Percentiles rank a stretch among this genome's conserved stretches.
phyloP scores from a whole-genome alignment of 2,113 vertebrate species.

The Dasyprocta punctata region DNA sequence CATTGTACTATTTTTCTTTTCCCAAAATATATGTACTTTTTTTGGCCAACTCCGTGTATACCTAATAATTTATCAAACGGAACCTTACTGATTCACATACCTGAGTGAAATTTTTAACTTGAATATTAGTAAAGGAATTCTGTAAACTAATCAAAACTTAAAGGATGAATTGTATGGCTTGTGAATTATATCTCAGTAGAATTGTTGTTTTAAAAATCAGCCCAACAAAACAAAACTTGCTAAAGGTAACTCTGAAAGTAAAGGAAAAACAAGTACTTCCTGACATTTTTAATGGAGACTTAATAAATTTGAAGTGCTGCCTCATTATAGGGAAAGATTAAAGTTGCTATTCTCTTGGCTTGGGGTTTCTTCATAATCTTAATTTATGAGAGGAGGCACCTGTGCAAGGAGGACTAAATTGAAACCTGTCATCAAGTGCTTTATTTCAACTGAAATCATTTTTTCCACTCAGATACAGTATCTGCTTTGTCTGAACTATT shows the following conservation, averaged over 20 bases:
- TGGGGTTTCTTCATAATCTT: conserved; percentile 50
- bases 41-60: not conserved
- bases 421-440: conserved; percentile 32
- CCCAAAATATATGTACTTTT: not conserved
- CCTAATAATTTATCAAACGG: conserved; percentile 27
- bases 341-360: conserved; percentile 1
- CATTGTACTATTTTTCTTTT: not conserved
- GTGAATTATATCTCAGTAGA: conserved; percentile 47
- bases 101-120: conserved; percentile 58
- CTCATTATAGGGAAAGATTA: conserved; percentile 22
- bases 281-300: conserved; percentile 12
- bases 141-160: conserved; percentile 30
- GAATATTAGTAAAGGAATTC: conserved; percentile 48
- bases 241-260: conserved; percentile 33
- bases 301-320: conserved; percentile 51
- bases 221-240: not conserved
- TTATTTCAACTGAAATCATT: conserved; percentile 40
- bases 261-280: conserved; percentile 32
- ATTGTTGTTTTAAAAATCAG: conserved; percentile 26
- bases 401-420: conserved; percentile 49
- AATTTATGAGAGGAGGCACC: conserved; percentile 45
- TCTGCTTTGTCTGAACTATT: conserved; percentile 50
- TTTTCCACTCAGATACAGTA: not conserved
- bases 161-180: conserved; percentile 31
- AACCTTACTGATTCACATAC: conserved; percentile 28